These are phyloP conservation scores for Elachura formosa DNA, from an alignment of 2,113 vertebrate species.

Conservation along the genomic window DNA sequence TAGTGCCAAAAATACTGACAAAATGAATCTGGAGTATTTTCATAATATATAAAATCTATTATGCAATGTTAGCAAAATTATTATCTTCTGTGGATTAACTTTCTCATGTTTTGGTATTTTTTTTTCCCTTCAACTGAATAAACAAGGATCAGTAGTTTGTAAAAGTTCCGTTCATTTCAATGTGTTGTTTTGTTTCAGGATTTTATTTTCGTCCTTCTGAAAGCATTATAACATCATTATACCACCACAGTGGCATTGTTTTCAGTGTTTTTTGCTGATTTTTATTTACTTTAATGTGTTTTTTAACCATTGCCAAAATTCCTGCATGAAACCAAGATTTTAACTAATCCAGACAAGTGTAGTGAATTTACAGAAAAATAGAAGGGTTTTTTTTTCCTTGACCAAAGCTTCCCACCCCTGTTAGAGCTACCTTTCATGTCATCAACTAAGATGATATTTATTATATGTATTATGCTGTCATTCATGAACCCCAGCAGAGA, in stretches of 20 bases:
- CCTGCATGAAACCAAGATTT: neutral
- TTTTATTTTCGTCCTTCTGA: neutral
- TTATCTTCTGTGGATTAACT: neutral
- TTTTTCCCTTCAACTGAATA: neutral
- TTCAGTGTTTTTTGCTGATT: neutral
- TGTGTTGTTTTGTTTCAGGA: neutral
- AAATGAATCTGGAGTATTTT: neutral
- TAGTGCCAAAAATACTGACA: conserved; percentile 1
- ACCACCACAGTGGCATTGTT: neutral
- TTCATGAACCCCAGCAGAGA: neutral
- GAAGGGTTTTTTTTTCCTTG: neutral
- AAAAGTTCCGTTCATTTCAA: neutral
- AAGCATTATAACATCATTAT: neutral
- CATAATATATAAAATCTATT: neutral
- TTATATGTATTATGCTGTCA: neutral
- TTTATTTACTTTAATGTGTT: neutral
- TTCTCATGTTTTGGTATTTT: neutral
- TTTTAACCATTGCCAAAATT: neutral
- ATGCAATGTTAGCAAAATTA: neutral
- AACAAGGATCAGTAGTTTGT: neutral
- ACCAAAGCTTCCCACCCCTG: neutral
- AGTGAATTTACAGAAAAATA: neutral
- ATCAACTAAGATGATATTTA: neutral
- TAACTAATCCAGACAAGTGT: neutral
- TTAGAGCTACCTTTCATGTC: neutral